Evolutionary conservation across 2,113 vertebrate genomes (phyloP).

Genomic region (Perca schrenkii): DNA sequence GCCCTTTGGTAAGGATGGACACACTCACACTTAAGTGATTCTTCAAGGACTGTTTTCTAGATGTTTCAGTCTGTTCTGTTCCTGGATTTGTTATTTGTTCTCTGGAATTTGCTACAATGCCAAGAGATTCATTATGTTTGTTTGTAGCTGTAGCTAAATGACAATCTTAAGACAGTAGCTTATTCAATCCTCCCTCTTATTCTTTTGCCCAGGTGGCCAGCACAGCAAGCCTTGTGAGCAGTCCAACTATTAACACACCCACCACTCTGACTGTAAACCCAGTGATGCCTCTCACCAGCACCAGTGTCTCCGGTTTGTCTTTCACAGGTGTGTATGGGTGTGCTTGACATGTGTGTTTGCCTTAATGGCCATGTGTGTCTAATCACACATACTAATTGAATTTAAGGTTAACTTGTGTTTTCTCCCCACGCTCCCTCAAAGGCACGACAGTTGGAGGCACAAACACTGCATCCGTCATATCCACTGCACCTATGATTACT

Average conservation of each 20-base stretch:
- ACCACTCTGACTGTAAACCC: slow-evolving; percentile 97
- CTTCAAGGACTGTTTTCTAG: neutral
- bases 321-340: slow-evolving; percentile 88
- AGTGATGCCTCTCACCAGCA: slow-evolving; percentile 94
- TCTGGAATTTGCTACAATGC: neutral
- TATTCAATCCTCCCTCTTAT: neutral
- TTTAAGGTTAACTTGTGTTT: neutral
- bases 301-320: slow-evolving; percentile 89
- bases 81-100: neutral
- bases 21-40: neutral
- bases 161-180: no score
- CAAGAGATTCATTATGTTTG: neutral
- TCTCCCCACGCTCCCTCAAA: slow-evolving; percentile 60
- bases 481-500: slow-evolving; percentile 89
- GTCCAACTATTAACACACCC: slow-evolving; percentile 88
- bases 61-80: neutral
- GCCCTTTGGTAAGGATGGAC: slow-evolving; percentile 89
- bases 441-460: slow-evolving; percentile 89
- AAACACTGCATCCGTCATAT: slow-evolving; percentile 95
- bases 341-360: neutral
- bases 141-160: neutral
- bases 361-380: neutral
- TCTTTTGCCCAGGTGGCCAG: slow-evolving; percentile 89
- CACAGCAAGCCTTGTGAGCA: slow-evolving; percentile 98
- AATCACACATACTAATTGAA: neutral